A percentile compares a stretch with the other conserved stretches of the same genome.
These are phyloP conservation scores for Dioctria rufipes DNA, from an alignment of 2,888 invertebrate genomes.

Conservation along the genomic window DNA sequence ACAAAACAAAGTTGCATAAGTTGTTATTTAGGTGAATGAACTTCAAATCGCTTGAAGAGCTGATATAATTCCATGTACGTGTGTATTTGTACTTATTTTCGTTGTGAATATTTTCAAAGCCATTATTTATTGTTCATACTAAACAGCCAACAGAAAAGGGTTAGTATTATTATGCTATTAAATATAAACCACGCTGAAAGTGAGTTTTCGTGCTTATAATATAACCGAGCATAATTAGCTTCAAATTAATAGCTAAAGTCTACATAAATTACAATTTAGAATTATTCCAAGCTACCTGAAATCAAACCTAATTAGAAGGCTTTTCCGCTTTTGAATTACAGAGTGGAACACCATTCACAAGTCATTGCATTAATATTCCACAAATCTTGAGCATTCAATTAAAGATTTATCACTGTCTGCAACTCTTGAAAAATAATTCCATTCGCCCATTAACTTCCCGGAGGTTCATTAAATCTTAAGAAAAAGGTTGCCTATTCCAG, in stretches of 20 bases:
- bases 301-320: background rate
- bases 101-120: too few species aligned
- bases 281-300: background rate
- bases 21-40: too few species aligned
- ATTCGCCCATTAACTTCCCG: background rate
- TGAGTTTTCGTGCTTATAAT: too few species aligned
- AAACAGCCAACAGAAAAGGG: too few species aligned
- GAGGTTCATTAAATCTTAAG: background rate
- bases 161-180: too few species aligned
- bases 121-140: too few species aligned
- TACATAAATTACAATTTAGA: background rate
- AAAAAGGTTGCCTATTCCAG: background rate
- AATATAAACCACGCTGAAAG: too few species aligned
- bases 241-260: background rate
- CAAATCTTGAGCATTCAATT: background rate
- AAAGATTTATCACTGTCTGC: constrained; percentile 6
- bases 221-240: too few species aligned
- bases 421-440: background rate
- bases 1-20: too few species aligned
- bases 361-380: background rate
- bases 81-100: too few species aligned
- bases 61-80: too few species aligned
- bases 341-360: background rate
- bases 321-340: background rate
- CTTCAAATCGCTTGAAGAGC: too few species aligned